Percentiles rank a stretch among this genome's conserved stretches.
These are phyloP conservation scores for Pelobates cultripes DNA, from an alignment of 2,797 vertebrate genomes.

Conservation along the genomic window DNA sequence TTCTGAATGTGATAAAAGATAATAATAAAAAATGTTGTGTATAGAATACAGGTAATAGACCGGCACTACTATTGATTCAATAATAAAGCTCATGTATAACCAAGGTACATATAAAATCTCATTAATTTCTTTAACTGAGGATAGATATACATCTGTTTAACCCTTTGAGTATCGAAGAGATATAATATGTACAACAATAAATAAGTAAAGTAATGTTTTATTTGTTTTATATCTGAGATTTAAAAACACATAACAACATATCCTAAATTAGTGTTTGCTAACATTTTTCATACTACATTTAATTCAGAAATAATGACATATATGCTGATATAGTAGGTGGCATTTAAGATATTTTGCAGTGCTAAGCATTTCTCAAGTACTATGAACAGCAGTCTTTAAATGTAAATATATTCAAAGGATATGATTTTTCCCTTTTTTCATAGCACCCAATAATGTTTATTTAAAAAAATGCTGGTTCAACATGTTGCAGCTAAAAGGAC, in stretches of 20 bases:
- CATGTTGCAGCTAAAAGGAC: slow-evolving; percentile 42
- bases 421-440: slow-evolving; percentile 25
- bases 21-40: no score
- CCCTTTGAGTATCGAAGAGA: no score
- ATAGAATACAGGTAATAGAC: no score
- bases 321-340: slow-evolving; percentile 41
- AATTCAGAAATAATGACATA: slow-evolving; percentile 39
- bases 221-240: not conserved
- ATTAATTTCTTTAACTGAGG: no score
- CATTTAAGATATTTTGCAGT: slow-evolving; percentile 45
- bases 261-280: slow-evolving; percentile 33
- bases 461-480: slow-evolving; percentile 46
- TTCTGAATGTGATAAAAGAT: no score
- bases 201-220: no score
- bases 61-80: no score
- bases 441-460: slow-evolving; percentile 40
- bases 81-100: no score
- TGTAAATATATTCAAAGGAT: slow-evolving; percentile 48
- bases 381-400: slow-evolving; percentile 35
- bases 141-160: no score
- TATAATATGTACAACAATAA: no score
- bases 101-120: no score
- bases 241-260: not conserved
- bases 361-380: slow-evolving; percentile 47
- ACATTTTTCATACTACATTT: slow-evolving; percentile 47